These are phyloP conservation scores for Scaptomyza hsui DNA, from an alignment of 1,140 invertebrate genomes.

Conservation along the genomic window DNA sequence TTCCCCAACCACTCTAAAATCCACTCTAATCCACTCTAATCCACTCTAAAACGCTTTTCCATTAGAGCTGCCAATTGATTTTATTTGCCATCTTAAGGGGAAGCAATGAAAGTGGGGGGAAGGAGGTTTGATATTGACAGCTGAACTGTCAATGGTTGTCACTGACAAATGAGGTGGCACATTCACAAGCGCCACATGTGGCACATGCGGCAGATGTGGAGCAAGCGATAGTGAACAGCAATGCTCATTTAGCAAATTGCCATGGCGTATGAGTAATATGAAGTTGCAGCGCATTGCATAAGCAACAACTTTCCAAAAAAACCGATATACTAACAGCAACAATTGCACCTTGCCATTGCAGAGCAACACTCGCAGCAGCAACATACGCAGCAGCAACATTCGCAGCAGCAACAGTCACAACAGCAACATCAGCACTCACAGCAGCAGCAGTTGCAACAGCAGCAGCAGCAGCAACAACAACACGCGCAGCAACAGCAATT, in stretches of 20 bases:
- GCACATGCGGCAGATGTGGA: conserved; percentile 47
- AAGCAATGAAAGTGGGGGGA: background rate
- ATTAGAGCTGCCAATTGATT: conserved; percentile 23
- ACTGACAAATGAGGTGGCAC: conserved; percentile 43
- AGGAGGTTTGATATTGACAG: conserved; percentile 12
- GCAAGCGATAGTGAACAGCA: conserved; percentile 51
- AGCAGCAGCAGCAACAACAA: conserved; percentile 34
- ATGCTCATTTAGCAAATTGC: conserved; percentile 68
- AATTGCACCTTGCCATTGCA: conserved; percentile 5
- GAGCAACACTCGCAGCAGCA: conserved; percentile 41
- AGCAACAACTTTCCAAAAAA: conserved; percentile 13
- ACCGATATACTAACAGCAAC: conserved; percentile 3
- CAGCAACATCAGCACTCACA: conserved; percentile 47
- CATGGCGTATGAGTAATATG: conserved; percentile 59
- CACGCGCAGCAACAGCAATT: conserved; percentile 85
- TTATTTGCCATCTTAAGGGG: conserved; percentile 25
- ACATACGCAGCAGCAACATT: conserved; percentile 43
- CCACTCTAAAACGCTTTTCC: background rate
- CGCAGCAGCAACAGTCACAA: conserved; percentile 24
- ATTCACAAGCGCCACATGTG: background rate
- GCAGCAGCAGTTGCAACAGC: conserved; percentile 42
- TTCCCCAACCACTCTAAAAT: background rate
- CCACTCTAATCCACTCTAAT: no score
- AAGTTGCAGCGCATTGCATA: conserved; percentile 39
- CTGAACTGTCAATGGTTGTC: conserved; percentile 30